These are phyloP conservation scores for Panurus biarmicus DNA, from an alignment of 2,113 vertebrate genomes.

Conservation along the genomic window DNA sequence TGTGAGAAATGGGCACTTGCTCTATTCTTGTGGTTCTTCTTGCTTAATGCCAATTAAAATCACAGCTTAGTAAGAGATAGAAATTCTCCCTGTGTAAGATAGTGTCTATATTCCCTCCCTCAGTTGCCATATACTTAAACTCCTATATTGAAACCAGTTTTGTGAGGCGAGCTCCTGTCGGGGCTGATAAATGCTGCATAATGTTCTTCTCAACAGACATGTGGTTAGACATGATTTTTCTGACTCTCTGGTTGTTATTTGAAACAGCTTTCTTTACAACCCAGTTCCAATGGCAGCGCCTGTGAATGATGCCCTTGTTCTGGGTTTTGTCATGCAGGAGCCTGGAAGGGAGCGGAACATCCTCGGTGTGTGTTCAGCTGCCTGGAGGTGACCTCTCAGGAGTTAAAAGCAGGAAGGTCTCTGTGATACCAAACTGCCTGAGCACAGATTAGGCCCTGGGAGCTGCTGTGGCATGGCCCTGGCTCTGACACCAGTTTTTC, in stretches of 20 bases:
- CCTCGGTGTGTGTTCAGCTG: not conserved
- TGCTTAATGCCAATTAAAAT: conserved; percentile 70
- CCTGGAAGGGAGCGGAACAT: not conserved
- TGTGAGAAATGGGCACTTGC: conserved; percentile 61
- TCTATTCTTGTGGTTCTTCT: conserved; percentile 48
- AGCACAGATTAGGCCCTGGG: not conserved
- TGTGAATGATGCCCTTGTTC: not conserved
- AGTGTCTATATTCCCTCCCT: not conserved
- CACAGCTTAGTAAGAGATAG: conserved; percentile 33
- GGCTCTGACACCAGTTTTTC: not conserved
- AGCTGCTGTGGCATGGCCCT: not conserved
- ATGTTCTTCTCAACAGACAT: not conserved
- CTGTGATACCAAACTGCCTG: not conserved
- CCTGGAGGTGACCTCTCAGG: not conserved
- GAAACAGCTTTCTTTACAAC: not conserved
- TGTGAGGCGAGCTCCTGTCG: not conserved
- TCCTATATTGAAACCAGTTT: not conserved
- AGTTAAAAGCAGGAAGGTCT: not conserved
- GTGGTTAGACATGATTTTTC: not conserved
- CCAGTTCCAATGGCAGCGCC: not conserved
- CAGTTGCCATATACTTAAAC: not conserved
- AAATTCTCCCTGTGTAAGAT: not conserved
- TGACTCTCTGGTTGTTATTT: not conserved
- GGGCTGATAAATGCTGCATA: not conserved
- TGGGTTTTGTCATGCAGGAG: not conserved